Evolutionary conservation across 2,113 vertebrate species (phyloP).

Genomic region (Lepus timidus): DNA sequence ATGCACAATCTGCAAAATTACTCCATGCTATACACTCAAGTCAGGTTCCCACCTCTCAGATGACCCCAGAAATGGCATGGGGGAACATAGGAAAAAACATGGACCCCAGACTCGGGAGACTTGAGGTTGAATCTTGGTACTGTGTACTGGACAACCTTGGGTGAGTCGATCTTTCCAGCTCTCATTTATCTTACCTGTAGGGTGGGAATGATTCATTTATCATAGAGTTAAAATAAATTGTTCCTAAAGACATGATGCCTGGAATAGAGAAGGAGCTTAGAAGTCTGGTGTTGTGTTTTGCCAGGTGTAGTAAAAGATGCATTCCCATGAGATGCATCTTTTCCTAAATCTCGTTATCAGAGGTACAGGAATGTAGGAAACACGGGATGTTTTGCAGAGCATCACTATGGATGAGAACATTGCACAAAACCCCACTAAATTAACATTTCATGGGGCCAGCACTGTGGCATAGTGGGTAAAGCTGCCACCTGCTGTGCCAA

Average conservation of each 20-base stretch:
- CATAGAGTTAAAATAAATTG: not conserved
- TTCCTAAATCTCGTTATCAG: not conserved
- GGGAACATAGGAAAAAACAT: not conserved
- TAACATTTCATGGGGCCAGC: not conserved
- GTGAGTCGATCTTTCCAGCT: not conserved
- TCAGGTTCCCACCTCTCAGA: not conserved
- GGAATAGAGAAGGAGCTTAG: not conserved
- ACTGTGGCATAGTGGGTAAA: too few relatives aligned
- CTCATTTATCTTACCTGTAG: not conserved
- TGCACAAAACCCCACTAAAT: not conserved
- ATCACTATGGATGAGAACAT: not conserved
- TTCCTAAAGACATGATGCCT: not conserved
- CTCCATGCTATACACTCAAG: not conserved
- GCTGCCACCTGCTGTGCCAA: too few relatives aligned
- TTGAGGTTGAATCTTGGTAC: not conserved
- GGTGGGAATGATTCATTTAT: not conserved
- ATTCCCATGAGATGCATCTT: not conserved
- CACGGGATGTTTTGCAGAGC: not conserved
- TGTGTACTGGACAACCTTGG: not conserved
- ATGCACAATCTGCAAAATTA: not conserved
- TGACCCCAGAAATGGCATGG: not conserved
- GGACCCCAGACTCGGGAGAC: not conserved
- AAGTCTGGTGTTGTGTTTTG: not conserved
- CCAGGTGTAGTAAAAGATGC: not conserved
- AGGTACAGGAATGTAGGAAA: not conserved